A percentile compares a stretch with the other conserved stretches of the same genome.
Evolutionary conservation across 2,888 invertebrate genomes (phyloP).

Genomic region (Chrysolina oricalcia): DNA sequence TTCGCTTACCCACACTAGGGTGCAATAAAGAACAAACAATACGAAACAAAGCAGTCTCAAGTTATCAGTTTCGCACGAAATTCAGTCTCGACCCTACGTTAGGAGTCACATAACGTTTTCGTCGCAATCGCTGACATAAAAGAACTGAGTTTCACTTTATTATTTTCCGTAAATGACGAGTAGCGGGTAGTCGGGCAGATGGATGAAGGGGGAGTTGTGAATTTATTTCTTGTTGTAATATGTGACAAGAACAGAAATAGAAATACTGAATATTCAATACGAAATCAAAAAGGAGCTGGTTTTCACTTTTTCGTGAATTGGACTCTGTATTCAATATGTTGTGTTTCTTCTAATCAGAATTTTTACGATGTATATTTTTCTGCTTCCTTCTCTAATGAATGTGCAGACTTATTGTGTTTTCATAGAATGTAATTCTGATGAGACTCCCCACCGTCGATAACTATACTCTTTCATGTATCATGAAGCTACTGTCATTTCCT

Average conservation of each 20-base stretch:
- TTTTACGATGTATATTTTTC: too few relatives aligned
- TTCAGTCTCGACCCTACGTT: constrained; percentile 12
- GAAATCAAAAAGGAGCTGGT: too few relatives aligned
- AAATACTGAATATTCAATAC: not conserved
- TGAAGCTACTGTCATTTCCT: too few relatives aligned
- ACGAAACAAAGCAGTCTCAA: not conserved
- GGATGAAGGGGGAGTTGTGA: not conserved
- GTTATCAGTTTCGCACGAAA: constrained; percentile 22
- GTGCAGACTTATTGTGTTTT: too few relatives aligned
- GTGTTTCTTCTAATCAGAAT: too few relatives aligned
- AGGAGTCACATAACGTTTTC: constrained; percentile 9
- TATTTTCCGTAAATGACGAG: constrained; percentile 13
- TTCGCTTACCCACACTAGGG: not conserved
- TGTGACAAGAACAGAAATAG: not conserved
- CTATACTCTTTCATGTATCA: too few relatives aligned
- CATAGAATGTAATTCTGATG: too few relatives aligned
- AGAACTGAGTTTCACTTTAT: constrained; percentile 4
- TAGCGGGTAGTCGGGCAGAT: not conserved
- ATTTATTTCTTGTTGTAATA: constrained; percentile 8
- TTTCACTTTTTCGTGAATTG: too few relatives aligned
- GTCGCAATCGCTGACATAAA: constrained; percentile 11
- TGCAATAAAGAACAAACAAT: not conserved
- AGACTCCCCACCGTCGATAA: too few relatives aligned
- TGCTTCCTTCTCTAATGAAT: too few relatives aligned
- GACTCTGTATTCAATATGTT: too few relatives aligned